A percentile compares a stretch with the other conserved stretches of the same genome.
phyloP scores from a whole-genome alignment of 2,888 invertebrate genomes.

The Drosophila lacicola region DNA sequence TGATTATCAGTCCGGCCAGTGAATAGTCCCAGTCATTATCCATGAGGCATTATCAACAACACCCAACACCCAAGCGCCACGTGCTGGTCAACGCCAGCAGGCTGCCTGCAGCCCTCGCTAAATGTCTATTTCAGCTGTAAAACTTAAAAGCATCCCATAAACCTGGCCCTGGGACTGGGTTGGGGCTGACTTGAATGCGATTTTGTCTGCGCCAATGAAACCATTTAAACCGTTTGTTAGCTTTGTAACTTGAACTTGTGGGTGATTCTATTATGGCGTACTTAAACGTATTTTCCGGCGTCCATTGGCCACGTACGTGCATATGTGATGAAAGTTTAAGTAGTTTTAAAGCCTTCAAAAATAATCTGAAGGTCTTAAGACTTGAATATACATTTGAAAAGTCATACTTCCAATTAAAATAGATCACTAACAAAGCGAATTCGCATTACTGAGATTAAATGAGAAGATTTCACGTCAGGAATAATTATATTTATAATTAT shows the following conservation, averaged over 20 bases:
- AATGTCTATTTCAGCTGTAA: constrained; percentile 67
- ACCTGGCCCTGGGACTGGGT: constrained; percentile 43
- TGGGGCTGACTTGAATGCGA: constrained; percentile 27
- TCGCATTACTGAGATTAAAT: no score
- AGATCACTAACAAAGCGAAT: no score
- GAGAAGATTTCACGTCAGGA: no score
- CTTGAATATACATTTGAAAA: no score
- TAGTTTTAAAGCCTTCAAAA: background rate
- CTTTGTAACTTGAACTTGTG: constrained; percentile 26
- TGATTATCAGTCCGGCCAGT: constrained; percentile 60
- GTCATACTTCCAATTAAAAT: no score
- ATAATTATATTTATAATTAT: no score
- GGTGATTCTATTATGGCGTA: constrained; percentile 30
- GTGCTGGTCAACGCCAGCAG: constrained; percentile 51
- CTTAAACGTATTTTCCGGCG: constrained; percentile 22
- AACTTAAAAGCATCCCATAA: constrained; percentile 74
- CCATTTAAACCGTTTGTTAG: constrained; percentile 38
- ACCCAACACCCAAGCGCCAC: constrained; percentile 32
- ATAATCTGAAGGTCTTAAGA: no score
- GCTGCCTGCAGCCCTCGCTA: constrained; percentile 31
- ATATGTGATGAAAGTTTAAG: constrained; percentile 3
- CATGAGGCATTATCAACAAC: constrained; percentile 45
- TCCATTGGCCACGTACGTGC: constrained; percentile 6
- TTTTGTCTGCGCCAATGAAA: constrained; percentile 46
- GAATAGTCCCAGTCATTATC: constrained; percentile 50